Evolutionary conservation across 2,797 vertebrate genomes (phyloP).

Genomic region (Peromyscus eremicus): DNA sequence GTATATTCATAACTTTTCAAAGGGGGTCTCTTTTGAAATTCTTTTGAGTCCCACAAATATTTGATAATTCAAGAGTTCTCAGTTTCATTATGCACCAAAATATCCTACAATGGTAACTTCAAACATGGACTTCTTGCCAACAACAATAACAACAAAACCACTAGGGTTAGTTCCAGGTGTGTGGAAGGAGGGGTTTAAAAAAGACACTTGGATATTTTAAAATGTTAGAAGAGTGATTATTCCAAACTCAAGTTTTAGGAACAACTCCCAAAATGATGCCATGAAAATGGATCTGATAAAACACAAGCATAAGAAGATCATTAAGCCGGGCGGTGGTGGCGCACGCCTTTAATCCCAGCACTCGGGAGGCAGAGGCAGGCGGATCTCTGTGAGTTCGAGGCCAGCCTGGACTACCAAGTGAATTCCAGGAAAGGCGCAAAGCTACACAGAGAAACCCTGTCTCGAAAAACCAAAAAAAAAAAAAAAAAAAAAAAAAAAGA

Average conservation of each 20-base stretch:
- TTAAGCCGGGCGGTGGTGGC: no score
- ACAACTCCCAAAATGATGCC: background rate
- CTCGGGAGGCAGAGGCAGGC: no score
- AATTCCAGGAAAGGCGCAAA: no score
- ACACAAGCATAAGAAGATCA: background rate
- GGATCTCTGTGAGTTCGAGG: no score
- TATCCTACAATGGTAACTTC: background rate
- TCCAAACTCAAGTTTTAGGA: constrained; percentile 21
- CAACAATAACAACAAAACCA: background rate
- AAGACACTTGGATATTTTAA: background rate
- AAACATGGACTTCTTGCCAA: background rate
- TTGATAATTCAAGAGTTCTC: background rate
- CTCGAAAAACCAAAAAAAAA: no score
- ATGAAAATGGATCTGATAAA: background rate
- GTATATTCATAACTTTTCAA: background rate
- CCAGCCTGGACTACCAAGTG: no score
- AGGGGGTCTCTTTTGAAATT: background rate
- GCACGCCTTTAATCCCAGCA: no score
- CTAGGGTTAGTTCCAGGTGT: background rate
- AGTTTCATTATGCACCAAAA: background rate
- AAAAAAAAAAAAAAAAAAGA: no score
- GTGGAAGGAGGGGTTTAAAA: background rate
- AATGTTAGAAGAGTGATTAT: background rate
- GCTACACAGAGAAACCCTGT: no score
- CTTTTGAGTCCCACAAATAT: background rate